A percentile compares a stretch with the other conserved stretches of the same genome.
These are phyloP conservation scores for Trachymyrmex cornetzi DNA, from an alignment of 1,140 invertebrate genomes.

Conservation along the genomic window DNA sequence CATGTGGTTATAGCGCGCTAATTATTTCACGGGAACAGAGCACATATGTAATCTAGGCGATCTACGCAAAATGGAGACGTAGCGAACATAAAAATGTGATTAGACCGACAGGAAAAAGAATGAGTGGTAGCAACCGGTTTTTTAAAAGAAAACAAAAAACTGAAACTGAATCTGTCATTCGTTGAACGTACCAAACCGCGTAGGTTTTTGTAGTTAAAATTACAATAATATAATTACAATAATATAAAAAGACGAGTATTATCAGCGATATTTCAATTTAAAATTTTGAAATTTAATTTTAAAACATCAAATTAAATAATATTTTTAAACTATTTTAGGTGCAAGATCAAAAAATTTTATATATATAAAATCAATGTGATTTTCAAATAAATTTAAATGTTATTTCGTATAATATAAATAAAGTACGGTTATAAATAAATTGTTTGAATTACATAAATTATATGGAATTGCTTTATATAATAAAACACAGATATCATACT, in stretches of 20 bases:
- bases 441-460: no score
- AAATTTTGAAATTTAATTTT: not conserved
- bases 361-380: not conserved
- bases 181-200: not conserved
- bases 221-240: slow-evolving; percentile 16
- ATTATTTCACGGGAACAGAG: not conserved
- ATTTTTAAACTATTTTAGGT: not conserved
- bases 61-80: not conserved
- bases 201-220: not conserved
- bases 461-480: not conserved
- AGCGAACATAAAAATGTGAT: not conserved
- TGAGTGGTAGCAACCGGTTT: not conserved
- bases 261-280: not conserved
- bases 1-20: slow-evolving; percentile 40
- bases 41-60: not conserved
- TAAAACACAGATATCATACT: not conserved
- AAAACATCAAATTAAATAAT: not conserved
- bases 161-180: not conserved
- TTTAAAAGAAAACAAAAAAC: not conserved
- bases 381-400: not conserved
- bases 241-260: not conserved
- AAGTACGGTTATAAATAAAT: not conserved
- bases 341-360: not conserved
- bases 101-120: not conserved
- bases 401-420: not conserved